Percentiles rank a stretch among this genome's conserved stretches.
These are phyloP conservation scores for Streptopelia turtur DNA, from an alignment of 2,797 vertebrate species.

Conservation along the genomic window DNA sequence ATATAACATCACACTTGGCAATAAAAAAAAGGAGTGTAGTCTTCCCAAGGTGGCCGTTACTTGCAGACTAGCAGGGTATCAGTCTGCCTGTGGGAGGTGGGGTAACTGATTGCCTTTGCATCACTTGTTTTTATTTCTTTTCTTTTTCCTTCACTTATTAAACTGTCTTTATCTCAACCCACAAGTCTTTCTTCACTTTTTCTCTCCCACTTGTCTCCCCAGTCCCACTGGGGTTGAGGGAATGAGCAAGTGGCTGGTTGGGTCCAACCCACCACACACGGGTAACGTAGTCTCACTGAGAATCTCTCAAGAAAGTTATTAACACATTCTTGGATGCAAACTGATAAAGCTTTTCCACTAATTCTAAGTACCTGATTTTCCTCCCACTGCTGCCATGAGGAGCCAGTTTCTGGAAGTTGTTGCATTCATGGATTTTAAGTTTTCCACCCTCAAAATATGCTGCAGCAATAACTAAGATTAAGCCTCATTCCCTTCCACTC, in stretches of 20 bases:
- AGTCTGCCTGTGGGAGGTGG: neutral
- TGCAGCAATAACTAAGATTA: conserved; percentile 53
- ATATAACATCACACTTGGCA: neutral
- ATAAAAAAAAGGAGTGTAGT: neutral
- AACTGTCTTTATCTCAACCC: neutral
- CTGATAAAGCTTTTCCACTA: neutral
- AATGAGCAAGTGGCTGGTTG: neutral
- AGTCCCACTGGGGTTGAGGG: fast-evolving
- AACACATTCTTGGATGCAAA: neutral
- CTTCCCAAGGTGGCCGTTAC: neutral
- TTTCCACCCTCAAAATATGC: conserved; percentile 51
- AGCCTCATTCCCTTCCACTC: conserved; percentile 46
- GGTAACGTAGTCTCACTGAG: neutral
- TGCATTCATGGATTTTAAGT: conserved; percentile 23
- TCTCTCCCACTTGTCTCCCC: neutral
- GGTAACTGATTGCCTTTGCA: neutral
- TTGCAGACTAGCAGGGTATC: neutral
- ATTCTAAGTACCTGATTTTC: conserved; percentile 51
- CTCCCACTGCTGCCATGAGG: conserved; percentile 35
- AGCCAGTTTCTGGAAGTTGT: conserved; percentile 34
- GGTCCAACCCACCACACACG: neutral
- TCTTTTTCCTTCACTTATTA: neutral
- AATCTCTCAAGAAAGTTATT: neutral
- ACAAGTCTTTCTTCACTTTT: neutral
- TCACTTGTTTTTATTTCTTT: neutral